Conservation (phyloP, 2,888 invertebrate genomes). For the Quadroppia sp. region DNA sequence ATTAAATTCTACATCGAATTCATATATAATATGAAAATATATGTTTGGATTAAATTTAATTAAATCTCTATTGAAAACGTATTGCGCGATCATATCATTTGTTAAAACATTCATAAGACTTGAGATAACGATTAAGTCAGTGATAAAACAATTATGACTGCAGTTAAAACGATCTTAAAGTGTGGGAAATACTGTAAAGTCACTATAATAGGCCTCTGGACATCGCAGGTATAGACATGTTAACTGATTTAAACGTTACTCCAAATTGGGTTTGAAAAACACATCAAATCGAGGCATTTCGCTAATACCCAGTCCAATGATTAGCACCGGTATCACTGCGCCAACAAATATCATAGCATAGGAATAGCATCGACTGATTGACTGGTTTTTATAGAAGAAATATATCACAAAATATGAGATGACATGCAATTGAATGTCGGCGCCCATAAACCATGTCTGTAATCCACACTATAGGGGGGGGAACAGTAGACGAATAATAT, state of each 20-base stretch:
- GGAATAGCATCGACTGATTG: neutral
- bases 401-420: conserved; percentile 25
- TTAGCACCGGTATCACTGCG: neutral
- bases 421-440: conserved; percentile 40
- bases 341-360: conserved; percentile 13
- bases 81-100: too few relatives aligned
- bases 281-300: conserved; percentile 12
- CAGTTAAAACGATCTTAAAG: too few relatives aligned
- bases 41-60: too few relatives aligned
- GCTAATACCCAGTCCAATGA: neutral
- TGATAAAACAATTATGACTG: too few relatives aligned
- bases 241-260: too few relatives aligned
- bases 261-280: conserved; percentile 12
- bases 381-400: conserved; percentile 25
- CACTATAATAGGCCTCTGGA: too few relatives aligned
- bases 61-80: too few relatives aligned
- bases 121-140: too few relatives aligned
- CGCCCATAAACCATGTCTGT: conserved; percentile 29
- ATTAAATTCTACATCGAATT: too few relatives aligned
- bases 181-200: too few relatives aligned
- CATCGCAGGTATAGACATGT: neutral
- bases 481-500: neutral
- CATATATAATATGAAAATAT: too few relatives aligned
- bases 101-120: too few relatives aligned
- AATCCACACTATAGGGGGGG: conserved; percentile 25